Conservation (phyloP, 53 echinoderm and acorn worm species). For the Luidia sarsii region DNA sequence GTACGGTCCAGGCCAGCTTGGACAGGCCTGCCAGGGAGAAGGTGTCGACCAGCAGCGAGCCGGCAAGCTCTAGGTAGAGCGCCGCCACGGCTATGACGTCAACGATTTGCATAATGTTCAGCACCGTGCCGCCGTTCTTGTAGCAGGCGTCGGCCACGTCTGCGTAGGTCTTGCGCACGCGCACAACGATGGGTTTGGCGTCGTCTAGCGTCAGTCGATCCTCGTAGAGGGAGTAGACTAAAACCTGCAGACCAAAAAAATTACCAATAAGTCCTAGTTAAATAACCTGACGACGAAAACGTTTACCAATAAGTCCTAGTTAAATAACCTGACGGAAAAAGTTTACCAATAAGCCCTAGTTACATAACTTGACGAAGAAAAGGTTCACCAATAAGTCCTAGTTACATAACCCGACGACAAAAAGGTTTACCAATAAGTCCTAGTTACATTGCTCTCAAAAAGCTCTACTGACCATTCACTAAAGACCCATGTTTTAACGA, state of each 20-base stretch:
- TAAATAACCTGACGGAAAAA: too few species aligned
- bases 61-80: conserved; percentile 89
- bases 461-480: too few species aligned
- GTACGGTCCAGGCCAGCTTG: conserved; percentile 80
- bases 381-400: too few species aligned
- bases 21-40: conserved; percentile 76
- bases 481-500: too few species aligned
- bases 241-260: conserved; percentile 76
- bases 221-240: conserved; percentile 89
- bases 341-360: too few species aligned
- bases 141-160: conserved; percentile 89
- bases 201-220: conserved; percentile 52
- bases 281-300: too few species aligned
- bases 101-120: conserved; percentile 87
- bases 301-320: too few species aligned
- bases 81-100: conserved; percentile 95
- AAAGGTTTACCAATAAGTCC: too few species aligned
- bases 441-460: too few species aligned
- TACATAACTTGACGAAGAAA: too few species aligned
- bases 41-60: conserved; percentile 88
- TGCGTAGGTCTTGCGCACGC: conserved; percentile 86
- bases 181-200: conserved; percentile 38
- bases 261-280: too few species aligned
- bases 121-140: conserved; percentile 68
- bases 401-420: too few species aligned